Percentiles rank a stretch among this genome's conserved stretches.
Conservation (phyloP, 2,797 vertebrate species). For the Argya squamiceps region DNA sequence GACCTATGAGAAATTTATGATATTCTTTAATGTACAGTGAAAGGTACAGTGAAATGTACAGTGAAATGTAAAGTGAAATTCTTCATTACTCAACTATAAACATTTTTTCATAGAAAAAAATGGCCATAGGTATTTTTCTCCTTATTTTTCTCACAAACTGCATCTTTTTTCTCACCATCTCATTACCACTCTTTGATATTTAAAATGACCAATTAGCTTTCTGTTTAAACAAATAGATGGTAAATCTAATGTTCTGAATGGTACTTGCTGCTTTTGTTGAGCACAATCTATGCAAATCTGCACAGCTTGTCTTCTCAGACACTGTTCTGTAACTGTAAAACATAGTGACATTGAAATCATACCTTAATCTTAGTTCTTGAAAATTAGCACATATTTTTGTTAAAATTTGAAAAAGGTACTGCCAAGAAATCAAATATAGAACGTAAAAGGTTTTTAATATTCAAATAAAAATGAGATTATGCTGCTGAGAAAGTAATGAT, state of each 20-base stretch:
- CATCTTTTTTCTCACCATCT: background rate
- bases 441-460: accelerated
- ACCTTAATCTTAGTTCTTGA: background rate
- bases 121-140: background rate
- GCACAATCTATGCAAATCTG: background rate
- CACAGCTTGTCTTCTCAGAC: background rate
- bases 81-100: background rate
- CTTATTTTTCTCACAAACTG: background rate
- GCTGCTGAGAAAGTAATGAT: background rate
- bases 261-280: background rate
- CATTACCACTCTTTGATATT: background rate
- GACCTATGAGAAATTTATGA: background rate
- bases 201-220: background rate
- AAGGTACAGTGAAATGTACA: background rate
- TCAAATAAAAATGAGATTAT: background rate
- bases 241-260: background rate
- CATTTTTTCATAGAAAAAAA: background rate
- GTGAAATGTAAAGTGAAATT: background rate
- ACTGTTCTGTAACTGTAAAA: background rate
- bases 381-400: background rate
- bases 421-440: background rate
- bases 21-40: background rate
- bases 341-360: background rate
- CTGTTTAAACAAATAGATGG: background rate
- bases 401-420: background rate